A percentile compares a stretch with the other conserved stretches of the same genome.
Conservation (phyloP, 2,797 vertebrate genomes). For the Myotis daubentonii region DNA sequence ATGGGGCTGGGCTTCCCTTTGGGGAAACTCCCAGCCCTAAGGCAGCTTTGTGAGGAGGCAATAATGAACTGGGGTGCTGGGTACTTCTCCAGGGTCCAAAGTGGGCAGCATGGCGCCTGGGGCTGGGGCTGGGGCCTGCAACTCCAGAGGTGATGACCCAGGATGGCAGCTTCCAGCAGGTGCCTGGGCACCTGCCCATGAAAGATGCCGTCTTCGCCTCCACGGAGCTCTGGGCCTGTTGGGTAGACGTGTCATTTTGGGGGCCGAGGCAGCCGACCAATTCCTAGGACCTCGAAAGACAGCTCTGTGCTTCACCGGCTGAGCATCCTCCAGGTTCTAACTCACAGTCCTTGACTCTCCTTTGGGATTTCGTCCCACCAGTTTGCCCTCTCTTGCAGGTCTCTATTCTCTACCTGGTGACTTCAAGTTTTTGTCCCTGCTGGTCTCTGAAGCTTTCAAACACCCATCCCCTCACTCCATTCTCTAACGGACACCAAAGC, state of each 20-base stretch:
- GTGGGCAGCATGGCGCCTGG: not conserved
- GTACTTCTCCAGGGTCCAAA: not conserved
- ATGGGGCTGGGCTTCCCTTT: slow-evolving; percentile 10
- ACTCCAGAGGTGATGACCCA: not conserved
- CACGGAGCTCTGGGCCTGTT: not conserved
- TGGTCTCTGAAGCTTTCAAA: not conserved
- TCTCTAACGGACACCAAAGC: not conserved
- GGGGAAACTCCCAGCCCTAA: not conserved
- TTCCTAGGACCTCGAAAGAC: not conserved
- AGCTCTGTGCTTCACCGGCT: not conserved
- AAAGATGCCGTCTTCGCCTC: not conserved
- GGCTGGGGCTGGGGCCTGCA: not conserved
- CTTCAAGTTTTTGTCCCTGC: not conserved
- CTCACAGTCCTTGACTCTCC: not conserved
- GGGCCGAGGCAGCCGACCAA: not conserved
- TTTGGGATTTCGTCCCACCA: not conserved
- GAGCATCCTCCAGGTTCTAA: not conserved
- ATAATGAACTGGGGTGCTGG: not conserved
- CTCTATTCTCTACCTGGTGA: not conserved
- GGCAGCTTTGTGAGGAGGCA: not conserved
- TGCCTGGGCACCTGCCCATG: not conserved
- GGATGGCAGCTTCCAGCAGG: not conserved
- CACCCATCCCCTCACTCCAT: not conserved
- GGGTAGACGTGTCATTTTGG: not conserved
- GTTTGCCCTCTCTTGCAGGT: not conserved